Percentiles rank a stretch among this genome's conserved stretches.
Conservation (phyloP, 2,888 invertebrate species). For the Eristalis pertinax region DNA sequence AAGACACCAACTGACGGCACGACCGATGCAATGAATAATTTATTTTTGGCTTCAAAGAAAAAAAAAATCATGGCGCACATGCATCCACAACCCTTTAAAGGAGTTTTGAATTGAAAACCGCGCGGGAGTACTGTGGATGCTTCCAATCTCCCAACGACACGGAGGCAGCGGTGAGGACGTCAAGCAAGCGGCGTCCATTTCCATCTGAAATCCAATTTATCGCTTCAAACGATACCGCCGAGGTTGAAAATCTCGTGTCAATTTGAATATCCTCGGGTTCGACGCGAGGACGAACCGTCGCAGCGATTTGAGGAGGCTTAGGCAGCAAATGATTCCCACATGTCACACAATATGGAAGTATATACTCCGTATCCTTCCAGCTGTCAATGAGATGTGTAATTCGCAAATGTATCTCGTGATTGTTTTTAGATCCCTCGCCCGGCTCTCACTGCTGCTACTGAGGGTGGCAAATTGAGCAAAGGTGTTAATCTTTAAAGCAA, state of each 20-base stretch:
- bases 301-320: not conserved
- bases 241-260: conserved; percentile 1
- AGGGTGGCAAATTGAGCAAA: not conserved
- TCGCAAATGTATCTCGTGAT: not conserved
- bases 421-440: not conserved
- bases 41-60: not conserved
- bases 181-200: not conserved
- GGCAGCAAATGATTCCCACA: not conserved
- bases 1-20: not conserved
- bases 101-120: not conserved
- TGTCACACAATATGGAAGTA: not conserved
- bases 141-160: not conserved
- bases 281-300: not conserved
- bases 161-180: too few species aligned
- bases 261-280: not conserved
- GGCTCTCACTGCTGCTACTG: not conserved
- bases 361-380: not conserved
- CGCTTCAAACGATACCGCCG: not conserved
- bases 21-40: conserved; percentile 1
- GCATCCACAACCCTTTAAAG: not conserved
- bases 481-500: not conserved
- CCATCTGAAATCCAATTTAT: conserved; percentile 12
- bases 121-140: not conserved
- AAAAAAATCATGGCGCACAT: not conserved
- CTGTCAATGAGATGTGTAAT: not conserved